phyloP scores from a whole-genome alignment of 2,888 invertebrate genomes.

The Pandemis cinnamomeana region DNA sequence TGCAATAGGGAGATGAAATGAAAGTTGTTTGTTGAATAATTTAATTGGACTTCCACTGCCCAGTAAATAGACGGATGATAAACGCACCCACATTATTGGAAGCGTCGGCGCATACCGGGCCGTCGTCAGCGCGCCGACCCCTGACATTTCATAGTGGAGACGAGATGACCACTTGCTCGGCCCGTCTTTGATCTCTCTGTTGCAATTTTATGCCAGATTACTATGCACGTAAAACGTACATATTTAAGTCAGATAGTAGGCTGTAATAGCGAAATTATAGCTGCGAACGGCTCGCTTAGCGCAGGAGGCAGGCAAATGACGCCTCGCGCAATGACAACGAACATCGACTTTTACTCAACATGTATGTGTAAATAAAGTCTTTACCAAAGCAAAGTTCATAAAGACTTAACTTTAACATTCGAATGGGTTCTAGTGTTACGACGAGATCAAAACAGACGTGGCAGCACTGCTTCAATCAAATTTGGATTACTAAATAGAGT shows the following conservation, averaged over 20 bases:
- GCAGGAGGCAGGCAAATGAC: background rate
- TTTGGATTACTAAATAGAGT: too few relatives aligned
- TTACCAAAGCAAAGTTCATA: background rate
- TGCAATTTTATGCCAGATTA: slow-evolving; percentile 75
- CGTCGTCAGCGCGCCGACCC: slow-evolving; percentile 59
- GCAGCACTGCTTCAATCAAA: too few relatives aligned
- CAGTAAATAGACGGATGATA: slow-evolving; percentile 43
- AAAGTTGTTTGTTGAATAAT: slow-evolving; percentile 21
- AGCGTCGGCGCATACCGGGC: slow-evolving; percentile 66
- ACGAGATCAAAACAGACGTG: too few relatives aligned
- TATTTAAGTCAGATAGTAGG: slow-evolving; percentile 58
- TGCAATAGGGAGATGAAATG: slow-evolving; percentile 25
- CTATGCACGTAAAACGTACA: slow-evolving; percentile 49
- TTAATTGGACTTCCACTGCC: slow-evolving; percentile 37
- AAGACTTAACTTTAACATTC: background rate
- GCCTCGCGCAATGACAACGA: background rate
- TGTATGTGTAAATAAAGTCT: background rate
- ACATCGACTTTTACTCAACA: background rate
- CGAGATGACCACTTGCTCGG: slow-evolving; percentile 71
- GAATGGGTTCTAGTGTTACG: too few relatives aligned
- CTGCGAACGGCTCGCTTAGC: slow-evolving; percentile 48
- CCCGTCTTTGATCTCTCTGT: slow-evolving; percentile 75
- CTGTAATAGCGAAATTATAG: slow-evolving; percentile 66
- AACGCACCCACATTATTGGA: slow-evolving; percentile 47
- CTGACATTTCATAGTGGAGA: slow-evolving; percentile 65